phyloP scores from a whole-genome alignment of 2,888 invertebrate genomes.

The Maniola hyperantus region DNA sequence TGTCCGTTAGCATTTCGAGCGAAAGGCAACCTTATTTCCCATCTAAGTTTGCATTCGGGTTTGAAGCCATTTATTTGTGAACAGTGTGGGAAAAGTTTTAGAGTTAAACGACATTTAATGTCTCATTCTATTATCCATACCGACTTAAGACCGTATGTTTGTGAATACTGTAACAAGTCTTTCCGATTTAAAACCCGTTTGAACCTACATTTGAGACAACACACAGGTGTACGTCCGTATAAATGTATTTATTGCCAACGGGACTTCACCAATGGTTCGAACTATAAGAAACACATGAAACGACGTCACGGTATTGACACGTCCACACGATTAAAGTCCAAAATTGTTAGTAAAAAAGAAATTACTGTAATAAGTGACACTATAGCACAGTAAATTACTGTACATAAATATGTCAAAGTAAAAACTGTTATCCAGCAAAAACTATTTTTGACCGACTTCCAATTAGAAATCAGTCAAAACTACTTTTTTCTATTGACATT shows the following conservation, averaged over 20 bases:
- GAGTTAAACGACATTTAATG: conserved; percentile 73
- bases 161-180: conserved; percentile 71
- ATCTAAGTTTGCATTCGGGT: conserved; percentile 68
- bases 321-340: conserved; percentile 60
- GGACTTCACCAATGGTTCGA: conserved; percentile 77
- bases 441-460: too few species aligned
- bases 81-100: conserved; percentile 73
- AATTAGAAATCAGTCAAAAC: too few species aligned
- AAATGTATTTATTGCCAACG: conserved; percentile 68
- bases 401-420: too few species aligned
- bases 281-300: conserved; percentile 77
- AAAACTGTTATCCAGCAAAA: too few species aligned
- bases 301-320: conserved; percentile 73
- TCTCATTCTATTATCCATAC: conserved; percentile 77
- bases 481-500: too few species aligned
- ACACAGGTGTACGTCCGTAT: conserved; percentile 76
- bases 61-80: conserved; percentile 75
- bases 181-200: conserved; percentile 74
- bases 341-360: conserved; percentile 46
- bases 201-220: conserved; percentile 71
- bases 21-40: conserved; percentile 68
- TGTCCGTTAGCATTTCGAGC: conserved; percentile 73
- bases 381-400: not conserved
- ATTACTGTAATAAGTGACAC: not conserved
- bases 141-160: conserved; percentile 70